Evolutionary conservation across 1,140 invertebrate genomes (phyloP), one percentile per base, ranked within the genome.

Genomic region (Argopecten irradians): DNA sequence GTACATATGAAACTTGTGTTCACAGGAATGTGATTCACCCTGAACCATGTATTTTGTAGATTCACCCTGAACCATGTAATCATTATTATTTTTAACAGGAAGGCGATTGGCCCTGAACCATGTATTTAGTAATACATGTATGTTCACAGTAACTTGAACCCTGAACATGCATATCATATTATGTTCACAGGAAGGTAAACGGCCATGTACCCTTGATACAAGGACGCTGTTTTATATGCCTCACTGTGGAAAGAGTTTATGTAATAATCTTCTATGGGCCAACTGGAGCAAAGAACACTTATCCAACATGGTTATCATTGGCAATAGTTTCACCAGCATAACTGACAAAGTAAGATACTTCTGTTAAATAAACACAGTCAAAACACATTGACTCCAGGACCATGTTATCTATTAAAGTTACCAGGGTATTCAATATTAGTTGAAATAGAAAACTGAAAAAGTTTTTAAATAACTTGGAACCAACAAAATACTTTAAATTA

Each of bases 241-340:
- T 0, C 98, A 98, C 94, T 98, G 98, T 94, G 97, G 97, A 0
- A 97, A 97, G 95, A 97, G 97, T 88, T 94, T 98, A 34, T 97
- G 96, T 46, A 98, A 98, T 94, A 98, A 98, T 94, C 96, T 98
- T 43, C 93, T 98, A 34, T 98, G 97, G 96, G 96, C 96, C 28
- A 98, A 98, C 94, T 98, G 98, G 98, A 93, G 90, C 9, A 88
- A 91, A 86, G 92, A 84, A 82, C 92, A 86, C 83, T 95, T 98
- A 89, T 92, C 95, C 71, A 97, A 97, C 89, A 97, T 97, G 90
- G 94, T 98, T 88, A 95, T 98, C 22, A 96, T 98, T 85, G 96
- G 97, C 16, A 98, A 98, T 94, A 98, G 97, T 88, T 95, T 95
- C 86, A 92, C 84, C 22, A 87, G 84, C 46, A 94, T 94, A 35